Conservation (phyloP, 2,888 invertebrate genomes). For the Drosophila rellima region DNA sequence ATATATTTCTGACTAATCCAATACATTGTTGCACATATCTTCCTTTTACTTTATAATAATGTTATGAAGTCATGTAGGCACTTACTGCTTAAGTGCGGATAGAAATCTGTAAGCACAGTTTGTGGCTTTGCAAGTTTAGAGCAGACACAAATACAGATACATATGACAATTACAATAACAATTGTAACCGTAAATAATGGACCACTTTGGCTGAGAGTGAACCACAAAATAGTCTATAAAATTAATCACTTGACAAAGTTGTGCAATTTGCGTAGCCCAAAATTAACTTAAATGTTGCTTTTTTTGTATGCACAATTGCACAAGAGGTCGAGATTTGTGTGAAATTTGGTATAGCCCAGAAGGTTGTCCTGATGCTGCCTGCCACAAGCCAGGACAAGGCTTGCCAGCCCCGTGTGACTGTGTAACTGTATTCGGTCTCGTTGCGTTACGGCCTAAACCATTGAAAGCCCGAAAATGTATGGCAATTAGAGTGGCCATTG, state of each 20-base stretch:
- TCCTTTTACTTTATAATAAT: neutral
- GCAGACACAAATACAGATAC: neutral
- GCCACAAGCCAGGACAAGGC: neutral
- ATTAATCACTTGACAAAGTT: conserved; percentile 77
- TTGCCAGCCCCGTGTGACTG: conserved; percentile 24
- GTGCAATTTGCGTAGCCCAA: conserved; percentile 76
- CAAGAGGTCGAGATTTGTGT: conserved; percentile 23
- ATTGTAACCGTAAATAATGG: conserved; percentile 39
- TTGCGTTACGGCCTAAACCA: conserved; percentile 67
- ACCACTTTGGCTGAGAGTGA: conserved; percentile 17
- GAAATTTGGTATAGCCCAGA: neutral
- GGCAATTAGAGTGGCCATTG: conserved; percentile 83
- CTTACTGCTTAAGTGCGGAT: neutral
- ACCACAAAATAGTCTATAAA: conserved; percentile 74
- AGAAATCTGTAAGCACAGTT: neutral
- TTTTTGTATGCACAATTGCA: conserved; percentile 71
- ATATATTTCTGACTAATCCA: neutral
- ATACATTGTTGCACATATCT: neutral
- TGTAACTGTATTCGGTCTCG: conserved; percentile 24
- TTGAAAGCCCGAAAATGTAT: conserved; percentile 82
- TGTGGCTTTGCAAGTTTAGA: neutral
- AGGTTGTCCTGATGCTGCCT: conserved; percentile 1
- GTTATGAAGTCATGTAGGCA: neutral
- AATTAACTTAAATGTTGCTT: conserved; percentile 77
- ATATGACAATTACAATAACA: conserved; percentile 35